Conservation (phyloP, 2,888 invertebrate species). For the Invenusta paracnida region DNA sequence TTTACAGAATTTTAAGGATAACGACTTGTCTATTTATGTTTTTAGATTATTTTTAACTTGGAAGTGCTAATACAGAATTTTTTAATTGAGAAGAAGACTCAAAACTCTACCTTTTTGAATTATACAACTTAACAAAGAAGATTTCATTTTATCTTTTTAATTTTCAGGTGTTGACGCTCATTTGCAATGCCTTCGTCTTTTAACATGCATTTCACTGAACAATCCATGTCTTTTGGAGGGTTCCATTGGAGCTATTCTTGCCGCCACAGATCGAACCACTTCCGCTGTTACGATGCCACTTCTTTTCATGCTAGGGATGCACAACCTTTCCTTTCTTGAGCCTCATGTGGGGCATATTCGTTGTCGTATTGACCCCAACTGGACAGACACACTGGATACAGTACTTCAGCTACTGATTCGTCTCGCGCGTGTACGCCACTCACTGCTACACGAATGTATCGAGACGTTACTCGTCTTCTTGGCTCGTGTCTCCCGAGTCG, state of each 20-base stretch:
- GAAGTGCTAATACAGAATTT: too few relatives aligned
- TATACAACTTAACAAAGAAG: too few relatives aligned
- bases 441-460: neutral
- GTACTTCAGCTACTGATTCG: neutral
- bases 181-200: neutral
- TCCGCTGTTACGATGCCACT: neutral
- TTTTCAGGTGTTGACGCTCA: neutral
- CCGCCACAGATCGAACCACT: neutral
- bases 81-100: too few relatives aligned
- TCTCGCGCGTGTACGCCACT: neutral
- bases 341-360: neutral
- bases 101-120: too few relatives aligned
- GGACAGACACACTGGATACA: neutral
- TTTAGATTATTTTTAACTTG: too few relatives aligned
- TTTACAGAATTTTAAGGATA: too few relatives aligned
- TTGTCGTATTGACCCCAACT: neutral
- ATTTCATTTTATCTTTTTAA: too few relatives aligned
- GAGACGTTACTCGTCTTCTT: neutral
- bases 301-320: neutral
- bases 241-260: neutral
- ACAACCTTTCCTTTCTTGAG: neutral
- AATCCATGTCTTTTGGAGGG: neutral
- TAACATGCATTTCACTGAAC: neutral
- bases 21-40: too few relatives aligned
- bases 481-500: neutral